These are phyloP conservation scores for Scomber colias DNA, from an alignment of 2,113 vertebrate species.

Conservation along the genomic window DNA sequence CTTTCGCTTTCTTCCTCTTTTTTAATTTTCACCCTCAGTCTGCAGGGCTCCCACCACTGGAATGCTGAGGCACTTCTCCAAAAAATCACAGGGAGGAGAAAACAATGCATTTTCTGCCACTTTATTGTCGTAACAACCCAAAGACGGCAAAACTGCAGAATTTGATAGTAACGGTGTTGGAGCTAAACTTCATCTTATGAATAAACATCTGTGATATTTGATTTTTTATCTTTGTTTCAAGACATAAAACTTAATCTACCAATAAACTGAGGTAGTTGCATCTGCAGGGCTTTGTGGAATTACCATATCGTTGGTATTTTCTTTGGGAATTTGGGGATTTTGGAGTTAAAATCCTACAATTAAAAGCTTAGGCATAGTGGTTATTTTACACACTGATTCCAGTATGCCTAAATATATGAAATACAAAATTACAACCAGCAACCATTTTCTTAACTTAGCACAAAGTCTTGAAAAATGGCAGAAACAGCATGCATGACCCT, in stretches of 20 bases:
- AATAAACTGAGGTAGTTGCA: neutral
- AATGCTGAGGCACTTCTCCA: slow-evolving; percentile 58
- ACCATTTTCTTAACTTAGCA: too few relatives aligned
- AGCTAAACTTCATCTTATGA: neutral
- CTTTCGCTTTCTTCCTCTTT: slow-evolving; percentile 39
- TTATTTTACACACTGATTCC: neutral
- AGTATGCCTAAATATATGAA: too few relatives aligned
- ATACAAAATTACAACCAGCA: too few relatives aligned
- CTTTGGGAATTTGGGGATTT: neutral
- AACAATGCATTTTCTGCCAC: slow-evolving; percentile 29
- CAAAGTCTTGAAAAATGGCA: too few relatives aligned
- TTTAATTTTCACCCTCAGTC: slow-evolving; percentile 44
- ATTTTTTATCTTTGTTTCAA: slow-evolving; percentile 1
- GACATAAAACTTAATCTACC: neutral
- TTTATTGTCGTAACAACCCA: slow-evolving; percentile 22
- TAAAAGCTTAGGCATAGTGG: neutral
- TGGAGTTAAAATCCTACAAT: neutral
- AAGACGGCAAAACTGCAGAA: slow-evolving; percentile 14
- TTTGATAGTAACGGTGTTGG: neutral
- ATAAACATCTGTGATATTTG: neutral
- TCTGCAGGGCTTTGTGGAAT: neutral
- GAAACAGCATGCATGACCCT: too few relatives aligned
- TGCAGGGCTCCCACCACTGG: slow-evolving; percentile 62
- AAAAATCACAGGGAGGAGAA: slow-evolving; percentile 37
- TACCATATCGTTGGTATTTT: neutral